A percentile compares a stretch with the other conserved stretches of the same genome.
Evolutionary conservation across 2,888 invertebrate genomes (phyloP).

Genomic region (Temnothorax unifasciatus): DNA sequence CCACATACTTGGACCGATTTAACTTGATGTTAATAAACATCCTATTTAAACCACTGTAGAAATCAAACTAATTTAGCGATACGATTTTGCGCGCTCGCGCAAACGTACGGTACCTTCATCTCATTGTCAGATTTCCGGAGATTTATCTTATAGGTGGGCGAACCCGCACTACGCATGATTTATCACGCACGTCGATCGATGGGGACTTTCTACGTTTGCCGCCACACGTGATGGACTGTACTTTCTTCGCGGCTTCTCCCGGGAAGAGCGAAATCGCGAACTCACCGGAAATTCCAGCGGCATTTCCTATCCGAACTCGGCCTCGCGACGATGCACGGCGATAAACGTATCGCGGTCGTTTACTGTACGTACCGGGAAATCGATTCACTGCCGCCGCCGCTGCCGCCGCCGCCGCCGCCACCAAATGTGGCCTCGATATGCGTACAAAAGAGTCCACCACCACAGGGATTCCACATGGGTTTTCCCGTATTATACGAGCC

Average conservation of each 20-base stretch:
- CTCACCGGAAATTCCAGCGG: constrained; percentile 69
- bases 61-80: background rate
- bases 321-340: constrained; percentile 1
- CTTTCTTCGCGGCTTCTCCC: constrained; percentile 37
- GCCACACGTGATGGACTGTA: constrained; percentile 4
- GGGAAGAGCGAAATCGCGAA: constrained; percentile 40
- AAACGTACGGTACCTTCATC: background rate
- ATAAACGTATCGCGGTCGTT: constrained; percentile 33
- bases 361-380: constrained; percentile 39
- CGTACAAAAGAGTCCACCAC: constrained; percentile 18
- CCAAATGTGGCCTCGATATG: constrained; percentile 15
- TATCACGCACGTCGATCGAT: background rate
- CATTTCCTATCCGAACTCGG: constrained; percentile 59
- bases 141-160: background rate
- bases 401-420: background rate
- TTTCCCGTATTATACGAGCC: constrained; percentile 63
- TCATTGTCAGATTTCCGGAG: background rate
- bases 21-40: background rate
- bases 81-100: background rate
- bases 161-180: background rate
- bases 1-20: too few relatives aligned
- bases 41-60: too few relatives aligned
- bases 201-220: background rate
- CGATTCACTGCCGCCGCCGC: constrained; percentile 28
- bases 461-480: constrained; percentile 58